Percentiles rank a stretch among this genome's conserved stretches.
Evolutionary conservation across 2,888 invertebrate species (phyloP).

Genomic region (Epinotia nisella): DNA sequence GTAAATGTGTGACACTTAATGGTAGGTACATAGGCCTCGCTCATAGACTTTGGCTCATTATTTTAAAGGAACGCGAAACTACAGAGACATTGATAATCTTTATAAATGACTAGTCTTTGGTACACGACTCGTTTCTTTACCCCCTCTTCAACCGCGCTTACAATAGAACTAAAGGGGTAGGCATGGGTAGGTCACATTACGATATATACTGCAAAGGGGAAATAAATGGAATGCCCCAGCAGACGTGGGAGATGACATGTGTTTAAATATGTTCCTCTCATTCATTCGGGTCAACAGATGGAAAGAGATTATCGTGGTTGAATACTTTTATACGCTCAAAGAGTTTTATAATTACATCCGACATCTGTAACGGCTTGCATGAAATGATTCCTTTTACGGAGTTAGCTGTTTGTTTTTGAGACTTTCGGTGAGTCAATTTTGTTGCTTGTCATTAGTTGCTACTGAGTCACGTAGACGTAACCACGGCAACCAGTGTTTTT

Average conservation of each 20-base stretch:
- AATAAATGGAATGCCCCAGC: constrained; percentile 53
- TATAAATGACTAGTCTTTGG: too few species aligned
- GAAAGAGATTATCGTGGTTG: constrained; percentile 60
- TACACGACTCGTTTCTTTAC: too few species aligned
- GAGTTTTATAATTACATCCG: constrained; percentile 42
- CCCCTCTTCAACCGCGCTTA: constrained; percentile 6
- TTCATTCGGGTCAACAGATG: constrained; percentile 56
- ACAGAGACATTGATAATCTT: too few species aligned
- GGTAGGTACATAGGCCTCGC: too few species aligned
- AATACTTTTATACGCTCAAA: constrained; percentile 52
- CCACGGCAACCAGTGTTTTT: too few species aligned
- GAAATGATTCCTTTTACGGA: not conserved
- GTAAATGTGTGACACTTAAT: too few species aligned
- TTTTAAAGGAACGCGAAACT: too few species aligned
- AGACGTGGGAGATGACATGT: constrained; percentile 67
- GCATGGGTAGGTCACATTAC: constrained; percentile 35
- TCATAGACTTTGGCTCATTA: too few species aligned
- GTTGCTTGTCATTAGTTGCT: too few species aligned
- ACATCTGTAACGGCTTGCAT: not conserved
- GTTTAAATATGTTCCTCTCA: constrained; percentile 65
- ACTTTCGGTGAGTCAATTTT: not conserved
- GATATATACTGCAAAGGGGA: constrained; percentile 57
- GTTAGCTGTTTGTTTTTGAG: not conserved
- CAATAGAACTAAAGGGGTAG: constrained; percentile 41
- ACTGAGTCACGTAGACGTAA: too few species aligned